phyloP scores from a whole-genome alignment of 2,888 invertebrate genomes.

The Eurytoma californica region DNA sequence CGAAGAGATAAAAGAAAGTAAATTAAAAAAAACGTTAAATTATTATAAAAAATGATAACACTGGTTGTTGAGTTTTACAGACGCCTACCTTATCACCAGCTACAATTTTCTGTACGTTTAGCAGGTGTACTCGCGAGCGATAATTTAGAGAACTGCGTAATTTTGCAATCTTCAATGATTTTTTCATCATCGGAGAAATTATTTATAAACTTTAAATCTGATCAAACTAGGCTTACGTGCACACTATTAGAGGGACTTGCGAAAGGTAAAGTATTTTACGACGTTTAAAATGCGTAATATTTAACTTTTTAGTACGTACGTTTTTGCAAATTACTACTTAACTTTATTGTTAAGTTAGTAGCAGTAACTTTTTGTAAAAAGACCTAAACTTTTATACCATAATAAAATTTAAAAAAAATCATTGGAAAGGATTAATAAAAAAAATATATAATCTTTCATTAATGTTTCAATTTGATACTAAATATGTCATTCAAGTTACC shows the following conservation, averaged over 20 bases:
- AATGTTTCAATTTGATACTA: too few relatives aligned
- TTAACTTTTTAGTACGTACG: too few relatives aligned
- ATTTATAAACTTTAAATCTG: slow-evolving; percentile 38
- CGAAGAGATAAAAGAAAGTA: background rate
- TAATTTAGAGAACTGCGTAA: slow-evolving; percentile 37
- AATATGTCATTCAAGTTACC: too few relatives aligned
- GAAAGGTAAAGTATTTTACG: background rate
- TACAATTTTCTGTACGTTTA: background rate
- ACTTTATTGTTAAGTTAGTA: too few relatives aligned
- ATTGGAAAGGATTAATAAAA: too few relatives aligned
- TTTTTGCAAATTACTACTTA: too few relatives aligned
- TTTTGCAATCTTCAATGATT: slow-evolving; percentile 5
- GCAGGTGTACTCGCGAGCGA: slow-evolving; percentile 13
- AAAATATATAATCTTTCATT: too few relatives aligned
- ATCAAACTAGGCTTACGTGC: slow-evolving; percentile 6
- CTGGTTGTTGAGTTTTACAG: slow-evolving; percentile 18
- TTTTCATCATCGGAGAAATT: slow-evolving; percentile 9
- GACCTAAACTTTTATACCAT: too few relatives aligned
- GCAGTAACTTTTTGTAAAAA: too few relatives aligned
- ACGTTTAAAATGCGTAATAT: background rate
- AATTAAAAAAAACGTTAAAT: background rate
- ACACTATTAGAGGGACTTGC: background rate
- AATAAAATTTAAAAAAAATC: too few relatives aligned
- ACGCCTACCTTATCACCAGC: slow-evolving; percentile 45
- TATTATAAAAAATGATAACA: background rate